phyloP scores from a whole-genome alignment of 2,797 vertebrate genomes.

The Anableps anableps region DNA sequence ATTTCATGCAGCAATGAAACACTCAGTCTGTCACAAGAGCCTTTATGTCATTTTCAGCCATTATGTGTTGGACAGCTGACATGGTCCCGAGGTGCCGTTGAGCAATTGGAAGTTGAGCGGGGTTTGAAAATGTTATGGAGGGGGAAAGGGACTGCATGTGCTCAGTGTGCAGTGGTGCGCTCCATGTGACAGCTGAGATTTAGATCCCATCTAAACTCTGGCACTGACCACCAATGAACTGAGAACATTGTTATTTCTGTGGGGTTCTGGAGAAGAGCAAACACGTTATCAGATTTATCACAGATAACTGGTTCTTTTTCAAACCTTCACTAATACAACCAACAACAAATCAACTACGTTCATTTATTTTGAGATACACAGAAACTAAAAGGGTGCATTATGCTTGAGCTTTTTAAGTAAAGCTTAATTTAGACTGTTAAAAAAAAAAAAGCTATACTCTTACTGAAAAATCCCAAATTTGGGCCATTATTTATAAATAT shows the following conservation, averaged over 20 bases:
- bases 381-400: neutral
- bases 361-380: neutral
- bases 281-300: conserved; percentile 1
- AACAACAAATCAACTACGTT: neutral
- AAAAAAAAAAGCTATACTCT: neutral
- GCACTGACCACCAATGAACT: conserved; percentile 28
- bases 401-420: neutral
- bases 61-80: conserved; percentile 9
- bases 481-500: neutral
- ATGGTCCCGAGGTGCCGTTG: conserved; percentile 31
- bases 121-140: conserved; percentile 34
- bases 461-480: neutral
- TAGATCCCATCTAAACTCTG: conserved; percentile 32
- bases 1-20: neutral
- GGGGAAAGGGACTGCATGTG: conserved; percentile 46
- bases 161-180: conserved; percentile 52
- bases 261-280: conserved; percentile 3
- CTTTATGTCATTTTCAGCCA: conserved; percentile 10
- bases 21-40: neutral
- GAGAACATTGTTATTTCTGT: conserved; percentile 20
- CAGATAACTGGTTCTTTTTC: conserved; percentile 5
- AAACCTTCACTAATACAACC: neutral
- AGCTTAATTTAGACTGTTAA: no score
- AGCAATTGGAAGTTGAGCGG: conserved; percentile 36
- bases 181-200: conserved; percentile 51